Evolutionary conservation across 1,140 invertebrate species (phyloP), one percentile per base, ranked within the genome.

Genomic region (Andrena cerasifolii): DNA sequence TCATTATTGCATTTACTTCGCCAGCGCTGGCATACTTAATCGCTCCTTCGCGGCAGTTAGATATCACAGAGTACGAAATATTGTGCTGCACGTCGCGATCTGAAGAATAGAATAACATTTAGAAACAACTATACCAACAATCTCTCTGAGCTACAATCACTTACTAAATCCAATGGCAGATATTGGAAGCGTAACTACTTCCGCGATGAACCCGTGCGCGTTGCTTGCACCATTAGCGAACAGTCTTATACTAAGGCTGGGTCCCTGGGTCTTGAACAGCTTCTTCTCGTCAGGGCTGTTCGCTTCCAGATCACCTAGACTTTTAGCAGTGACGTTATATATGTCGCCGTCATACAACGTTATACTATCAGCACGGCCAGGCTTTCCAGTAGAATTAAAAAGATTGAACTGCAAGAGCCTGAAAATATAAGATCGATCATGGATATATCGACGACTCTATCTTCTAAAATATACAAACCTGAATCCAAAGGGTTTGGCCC

Each of bases 151-250:
- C 45, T 72, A 6, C 63, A 6, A 33, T 28, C 24, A 49, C 96
- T 96, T 93, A 97, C 97, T 96, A 86, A 97, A 96, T 87, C 97
- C 96, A 88, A 98, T 96, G 18, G 96, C 96, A 47, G 97, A 97
- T 83, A 98, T 97, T 0, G 99, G 99, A 26, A 99, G 91, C 0
- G 98, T 99, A 0, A 99, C 96, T 67, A 99, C 95, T 93, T 99
- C 99, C 18, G 99, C 99, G 82, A 99, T 97, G 89, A 99, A 99
- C 67, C 99, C 99, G 91, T 99, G 97, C n/a, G 95, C 93, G 33
- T 95, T 96, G 54, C 97, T 97, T 0, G 98, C 98, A 47, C 98
- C 98, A 78, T 98, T 99, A 0, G 98, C 98, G 88, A 99, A 98
- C 14, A 99, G 91, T 89, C 98, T 96, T 3, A 99, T 93, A 87